Conservation (phyloP, 2,888 invertebrate species). For the Megalurothrips usitatus region DNA sequence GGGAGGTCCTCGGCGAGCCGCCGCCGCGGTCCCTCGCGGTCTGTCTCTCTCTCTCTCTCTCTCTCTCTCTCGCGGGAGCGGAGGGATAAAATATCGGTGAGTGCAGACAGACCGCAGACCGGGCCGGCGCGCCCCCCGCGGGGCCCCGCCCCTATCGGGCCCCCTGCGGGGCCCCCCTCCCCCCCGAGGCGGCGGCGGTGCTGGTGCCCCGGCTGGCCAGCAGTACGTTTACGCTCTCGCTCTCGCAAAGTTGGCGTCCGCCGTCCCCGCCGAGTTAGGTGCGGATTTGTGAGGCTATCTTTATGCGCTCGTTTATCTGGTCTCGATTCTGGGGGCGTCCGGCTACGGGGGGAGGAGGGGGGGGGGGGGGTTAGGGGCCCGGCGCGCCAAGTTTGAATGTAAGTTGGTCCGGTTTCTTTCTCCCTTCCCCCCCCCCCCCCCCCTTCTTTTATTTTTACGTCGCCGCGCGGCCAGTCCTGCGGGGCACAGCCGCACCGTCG, state of each 20-base stretch:
- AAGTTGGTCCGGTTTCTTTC: not conserved
- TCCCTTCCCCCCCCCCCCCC: not conserved
- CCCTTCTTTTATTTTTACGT: not conserved
- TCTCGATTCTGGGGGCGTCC: not conserved
- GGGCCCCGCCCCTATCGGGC: too few relatives aligned
- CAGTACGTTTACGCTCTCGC: too few relatives aligned
- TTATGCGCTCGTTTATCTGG: not conserved
- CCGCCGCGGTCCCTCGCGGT: too few relatives aligned
- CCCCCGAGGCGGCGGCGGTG: too few relatives aligned
- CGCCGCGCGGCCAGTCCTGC: not conserved
- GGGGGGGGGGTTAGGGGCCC: not conserved
- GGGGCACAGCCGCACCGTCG: not conserved
- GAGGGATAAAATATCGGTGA: too few relatives aligned
- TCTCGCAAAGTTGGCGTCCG: not conserved
- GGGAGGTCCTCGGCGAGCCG: too few relatives aligned
- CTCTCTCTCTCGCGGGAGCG: too few relatives aligned
- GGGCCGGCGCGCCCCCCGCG: too few relatives aligned
- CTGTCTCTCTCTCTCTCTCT: too few relatives aligned
- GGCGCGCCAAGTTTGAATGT: slow-evolving; percentile 2
- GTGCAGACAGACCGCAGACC: too few relatives aligned
- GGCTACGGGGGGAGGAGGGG: not conserved
- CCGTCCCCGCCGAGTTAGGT: slow-evolving; percentile 5
- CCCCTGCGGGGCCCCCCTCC: too few relatives aligned
- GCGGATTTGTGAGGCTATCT: not conserved
- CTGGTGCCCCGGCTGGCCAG: too few relatives aligned